Conservation (phyloP, 2,888 invertebrate species). For the Athrips mouffetella region DNA sequence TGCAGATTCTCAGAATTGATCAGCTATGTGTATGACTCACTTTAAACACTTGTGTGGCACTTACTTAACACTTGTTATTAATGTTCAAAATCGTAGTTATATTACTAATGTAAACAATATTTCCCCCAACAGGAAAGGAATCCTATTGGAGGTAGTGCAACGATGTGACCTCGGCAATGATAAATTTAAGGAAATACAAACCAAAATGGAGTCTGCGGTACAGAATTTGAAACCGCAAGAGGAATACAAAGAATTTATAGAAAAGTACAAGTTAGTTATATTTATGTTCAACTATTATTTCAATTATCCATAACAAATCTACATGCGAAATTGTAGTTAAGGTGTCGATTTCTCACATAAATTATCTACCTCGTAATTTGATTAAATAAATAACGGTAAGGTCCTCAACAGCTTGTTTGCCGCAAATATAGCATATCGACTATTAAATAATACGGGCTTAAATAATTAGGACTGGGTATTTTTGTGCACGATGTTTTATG, state of each 20-base stretch:
- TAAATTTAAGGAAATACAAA: slow-evolving; percentile 88
- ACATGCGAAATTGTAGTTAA: too few relatives aligned
- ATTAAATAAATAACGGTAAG: too few relatives aligned
- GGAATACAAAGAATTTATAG: slow-evolving; percentile 93
- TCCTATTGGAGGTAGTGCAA: slow-evolving; percentile 88
- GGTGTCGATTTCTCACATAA: too few relatives aligned
- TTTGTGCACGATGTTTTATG: too few relatives aligned
- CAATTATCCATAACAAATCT: too few relatives aligned
- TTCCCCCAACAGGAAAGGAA: slow-evolving; percentile 80
- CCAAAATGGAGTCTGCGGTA: slow-evolving; percentile 85
- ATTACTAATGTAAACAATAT: too few relatives aligned
- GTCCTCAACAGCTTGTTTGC: too few relatives aligned
- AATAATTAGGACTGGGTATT: too few relatives aligned
- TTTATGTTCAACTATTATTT: background rate
- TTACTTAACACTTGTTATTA: background rate
- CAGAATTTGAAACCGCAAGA: slow-evolving; percentile 89
- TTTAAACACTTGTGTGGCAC: background rate
- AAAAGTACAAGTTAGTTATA: slow-evolving; percentile 88
- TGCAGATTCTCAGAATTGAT: slow-evolving; percentile 10
- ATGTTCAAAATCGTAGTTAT: too few relatives aligned
- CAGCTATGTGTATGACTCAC: slow-evolving; percentile 3
- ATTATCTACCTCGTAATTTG: too few relatives aligned
- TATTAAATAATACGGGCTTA: too few relatives aligned
- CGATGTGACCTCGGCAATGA: slow-evolving; percentile 88
- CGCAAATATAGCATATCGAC: too few relatives aligned